phyloP scores from a whole-genome alignment of 1,140 invertebrate genomes.

The Diplogasteroides magnus region DNA sequence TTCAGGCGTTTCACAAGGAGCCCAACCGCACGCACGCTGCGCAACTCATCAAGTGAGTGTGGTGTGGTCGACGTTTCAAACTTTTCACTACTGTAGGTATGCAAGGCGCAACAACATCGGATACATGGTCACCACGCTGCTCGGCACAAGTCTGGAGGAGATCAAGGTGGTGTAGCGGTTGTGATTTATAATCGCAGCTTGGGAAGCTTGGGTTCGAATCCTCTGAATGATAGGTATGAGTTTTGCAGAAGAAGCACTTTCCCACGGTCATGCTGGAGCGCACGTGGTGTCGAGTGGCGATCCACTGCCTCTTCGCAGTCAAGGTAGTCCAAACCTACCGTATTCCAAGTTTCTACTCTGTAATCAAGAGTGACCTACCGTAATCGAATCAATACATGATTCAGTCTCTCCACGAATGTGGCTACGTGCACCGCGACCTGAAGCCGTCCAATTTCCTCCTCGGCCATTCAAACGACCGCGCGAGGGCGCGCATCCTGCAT shows the following conservation, averaged over 20 bases:
- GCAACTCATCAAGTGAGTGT: too few relatives aligned
- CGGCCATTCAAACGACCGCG: background rate
- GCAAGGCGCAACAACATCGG: background rate
- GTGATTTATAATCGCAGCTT: too few relatives aligned
- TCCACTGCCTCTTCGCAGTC: background rate
- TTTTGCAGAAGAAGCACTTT: background rate
- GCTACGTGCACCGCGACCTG: background rate
- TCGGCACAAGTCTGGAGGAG: background rate
- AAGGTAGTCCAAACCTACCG: background rate
- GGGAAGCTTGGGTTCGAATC: background rate
- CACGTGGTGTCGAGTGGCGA: background rate
- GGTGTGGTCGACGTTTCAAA: too few relatives aligned
- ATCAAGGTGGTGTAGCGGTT: too few relatives aligned
- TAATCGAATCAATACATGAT: too few relatives aligned
- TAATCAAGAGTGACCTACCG: too few relatives aligned
- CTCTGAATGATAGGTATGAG: background rate
- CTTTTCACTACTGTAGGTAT: too few relatives aligned
- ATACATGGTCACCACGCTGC: background rate
- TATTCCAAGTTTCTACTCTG: background rate
- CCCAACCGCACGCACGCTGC: too few relatives aligned
- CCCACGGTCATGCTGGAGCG: background rate
- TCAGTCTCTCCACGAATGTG: background rate
- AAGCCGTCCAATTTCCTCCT: background rate
- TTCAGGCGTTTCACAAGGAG: too few relatives aligned
- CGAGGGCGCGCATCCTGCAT: background rate